Evolutionary conservation across 2,888 invertebrate species (phyloP), one percentile per base, ranked within the genome.

Genomic region (Luperina testacea): DNA sequence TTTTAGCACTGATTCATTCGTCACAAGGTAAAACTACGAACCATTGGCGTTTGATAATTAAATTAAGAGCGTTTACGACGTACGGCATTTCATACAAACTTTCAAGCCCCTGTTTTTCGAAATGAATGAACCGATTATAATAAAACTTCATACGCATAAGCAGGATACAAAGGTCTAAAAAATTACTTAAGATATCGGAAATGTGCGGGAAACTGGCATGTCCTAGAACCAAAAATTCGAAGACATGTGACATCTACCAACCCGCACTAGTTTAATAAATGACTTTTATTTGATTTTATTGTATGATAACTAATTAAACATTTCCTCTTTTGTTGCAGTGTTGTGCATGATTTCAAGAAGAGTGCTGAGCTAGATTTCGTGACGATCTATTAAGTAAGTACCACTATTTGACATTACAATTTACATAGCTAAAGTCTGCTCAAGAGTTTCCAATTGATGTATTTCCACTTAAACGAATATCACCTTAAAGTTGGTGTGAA

Each of bases 311-410:
- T 42, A 42, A 9, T 42, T 42, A 42, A 42, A 42, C 9, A 42
- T 42, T 42, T 42, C 42, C 9, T 79, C 3, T 61, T 32, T 89
- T 90, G 89, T 90, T 90, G 0, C 90, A 90, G 90, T 72, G 69
- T 84, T 82, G 90, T 90, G 90, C 90, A 90, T 90, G 90, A 83
- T 83, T 90, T 78, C 86, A 80, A 81, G 82, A 80, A 77, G 84
- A 78, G 85, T 68, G 80, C 61, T 77, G 57, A 77, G 79, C 82
- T 81, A 80, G 78, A 80, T 69, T 79, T 69, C 89, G 76, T 72
- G 79, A 85, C 80, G 88, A 81, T 67, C 75, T 85, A 77, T 79
- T 89, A 78, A 80, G 89, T 90, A 72, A 90, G 89, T 89, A 80
- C 68, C 17, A 17, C 20, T 67, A 4, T 81, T 67, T 78, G 4